These are phyloP conservation scores for Chymomyza procnemis DNA, from an alignment of 2,888 invertebrate genomes.

Conservation along the genomic window DNA sequence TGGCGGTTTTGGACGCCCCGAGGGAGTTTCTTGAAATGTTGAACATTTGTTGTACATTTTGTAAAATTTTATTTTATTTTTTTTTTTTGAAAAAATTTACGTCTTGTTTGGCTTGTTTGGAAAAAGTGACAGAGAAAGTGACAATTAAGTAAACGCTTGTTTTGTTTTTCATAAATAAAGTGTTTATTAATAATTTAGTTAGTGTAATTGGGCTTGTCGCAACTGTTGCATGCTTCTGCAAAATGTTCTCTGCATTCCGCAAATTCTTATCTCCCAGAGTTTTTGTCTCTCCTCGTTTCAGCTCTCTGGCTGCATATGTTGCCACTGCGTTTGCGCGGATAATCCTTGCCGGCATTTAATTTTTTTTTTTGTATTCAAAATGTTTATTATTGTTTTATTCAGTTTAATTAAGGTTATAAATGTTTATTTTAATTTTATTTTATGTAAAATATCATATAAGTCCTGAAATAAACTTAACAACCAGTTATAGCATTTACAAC, in stretches of 20 bases:
- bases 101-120: too few relatives aligned
- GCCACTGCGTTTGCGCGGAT: neutral
- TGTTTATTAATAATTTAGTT: neutral
- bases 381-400: neutral
- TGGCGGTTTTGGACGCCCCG: neutral
- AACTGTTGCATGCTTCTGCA: constrained; percentile 56
- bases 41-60: neutral
- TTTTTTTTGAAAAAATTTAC: neutral
- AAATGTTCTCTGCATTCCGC: neutral
- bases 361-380: neutral
- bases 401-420: too few relatives aligned
- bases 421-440: too few relatives aligned
- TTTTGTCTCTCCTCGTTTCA: neutral
- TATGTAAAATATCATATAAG: too few relatives aligned
- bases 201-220: neutral
- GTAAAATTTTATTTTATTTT: neutral
- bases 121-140: neutral
- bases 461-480: too few relatives aligned
- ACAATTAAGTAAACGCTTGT: neutral
- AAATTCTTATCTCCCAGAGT: neutral
- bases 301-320: neutral
- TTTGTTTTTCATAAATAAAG: neutral
- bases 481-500: too few relatives aligned
- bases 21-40: neutral
- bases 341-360: neutral